Percentiles rank a stretch among this genome's conserved stretches.
These are phyloP conservation scores for Sander vitreus DNA, from an alignment of 2,113 vertebrate genomes.

Conservation along the genomic window DNA sequence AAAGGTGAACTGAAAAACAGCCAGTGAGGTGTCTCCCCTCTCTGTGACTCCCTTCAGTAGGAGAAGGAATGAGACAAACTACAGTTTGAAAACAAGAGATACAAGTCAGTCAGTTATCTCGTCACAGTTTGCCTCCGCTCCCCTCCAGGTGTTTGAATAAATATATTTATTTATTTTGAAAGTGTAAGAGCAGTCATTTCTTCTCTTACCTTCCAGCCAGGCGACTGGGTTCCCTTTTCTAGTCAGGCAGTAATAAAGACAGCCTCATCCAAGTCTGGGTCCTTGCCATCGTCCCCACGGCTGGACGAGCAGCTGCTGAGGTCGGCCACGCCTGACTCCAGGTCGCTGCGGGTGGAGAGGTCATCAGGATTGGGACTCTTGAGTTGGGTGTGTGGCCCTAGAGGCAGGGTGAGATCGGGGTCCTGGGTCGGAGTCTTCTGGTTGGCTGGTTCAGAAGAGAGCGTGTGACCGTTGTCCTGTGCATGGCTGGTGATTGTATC, in stretches of 20 bases:
- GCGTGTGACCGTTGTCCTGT: constrained; percentile 83
- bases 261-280: constrained; percentile 87
- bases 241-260: constrained; percentile 82
- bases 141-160: neutral
- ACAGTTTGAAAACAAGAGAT: constrained; percentile 3
- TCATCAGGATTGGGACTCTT: constrained; percentile 89
- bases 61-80: neutral
- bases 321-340: constrained; percentile 94
- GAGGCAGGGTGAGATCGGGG: constrained; percentile 82
- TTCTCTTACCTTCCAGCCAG: neutral
- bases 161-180: neutral
- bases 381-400: constrained; percentile 82
- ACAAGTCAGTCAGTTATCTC: neutral
- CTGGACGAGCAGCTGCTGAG: constrained; percentile 92
- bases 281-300: constrained; percentile 87
- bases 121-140: neutral
- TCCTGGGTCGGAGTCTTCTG: constrained; percentile 83
- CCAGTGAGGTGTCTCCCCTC: neutral
- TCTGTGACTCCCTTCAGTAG: neutral
- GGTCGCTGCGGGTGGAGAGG: constrained; percentile 90
- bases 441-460: constrained; percentile 71
- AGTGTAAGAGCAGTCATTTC: neutral
- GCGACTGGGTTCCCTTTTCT: neutral
- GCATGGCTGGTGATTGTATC: constrained; percentile 76
- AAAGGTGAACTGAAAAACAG: neutral